These are phyloP conservation scores for Lochmaea capreae DNA, from an alignment of 2,888 invertebrate genomes.

Conservation along the genomic window DNA sequence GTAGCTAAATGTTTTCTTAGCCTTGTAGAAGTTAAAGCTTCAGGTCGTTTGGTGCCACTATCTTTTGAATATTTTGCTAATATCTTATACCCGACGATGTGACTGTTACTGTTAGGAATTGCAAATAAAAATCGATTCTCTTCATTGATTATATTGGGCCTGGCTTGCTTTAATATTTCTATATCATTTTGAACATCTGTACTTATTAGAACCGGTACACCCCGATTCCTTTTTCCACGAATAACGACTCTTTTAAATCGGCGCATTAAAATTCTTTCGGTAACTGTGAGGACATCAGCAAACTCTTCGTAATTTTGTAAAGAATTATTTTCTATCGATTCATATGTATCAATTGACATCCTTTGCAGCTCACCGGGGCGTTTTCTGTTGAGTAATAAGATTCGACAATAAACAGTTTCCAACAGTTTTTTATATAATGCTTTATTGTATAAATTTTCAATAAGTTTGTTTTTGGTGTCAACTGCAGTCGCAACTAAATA, in stretches of 20 bases:
- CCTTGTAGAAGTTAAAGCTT: conserved; percentile 22
- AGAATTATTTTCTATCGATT: no score
- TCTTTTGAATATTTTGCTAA: conserved; percentile 14
- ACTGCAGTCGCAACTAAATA: conserved; percentile 31
- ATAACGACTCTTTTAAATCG: conserved; percentile 43
- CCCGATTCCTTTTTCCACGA: conserved; percentile 31
- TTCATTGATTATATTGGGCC: conserved; percentile 17
- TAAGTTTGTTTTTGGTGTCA: conserved; percentile 24
- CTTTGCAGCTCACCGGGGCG: conserved; percentile 50
- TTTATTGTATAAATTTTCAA: conserved; percentile 19
- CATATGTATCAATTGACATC: conserved; percentile 32
- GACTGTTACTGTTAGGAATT: conserved; percentile 24
- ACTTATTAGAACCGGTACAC: conserved; percentile 50
- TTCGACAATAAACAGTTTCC: conserved; percentile 48
- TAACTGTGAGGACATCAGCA: conserved; percentile 22
- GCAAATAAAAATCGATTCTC: conserved; percentile 23
- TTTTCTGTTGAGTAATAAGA: conserved; percentile 49
- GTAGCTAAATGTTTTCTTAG: conserved; percentile 25
- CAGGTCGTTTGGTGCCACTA: conserved; percentile 12
- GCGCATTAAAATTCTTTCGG: conserved; percentile 37
- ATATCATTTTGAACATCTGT: conserved; percentile 43
- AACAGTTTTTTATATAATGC: conserved; percentile 38
- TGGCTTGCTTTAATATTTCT: conserved; percentile 12
- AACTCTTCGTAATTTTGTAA: conserved; percentile 45
- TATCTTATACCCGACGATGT: conserved; percentile 29